Percentiles rank a stretch among this genome's conserved stretches.
These are phyloP conservation scores for Argyrosomus regius DNA, from an alignment of 2,797 vertebrate genomes.

Conservation along the genomic window DNA sequence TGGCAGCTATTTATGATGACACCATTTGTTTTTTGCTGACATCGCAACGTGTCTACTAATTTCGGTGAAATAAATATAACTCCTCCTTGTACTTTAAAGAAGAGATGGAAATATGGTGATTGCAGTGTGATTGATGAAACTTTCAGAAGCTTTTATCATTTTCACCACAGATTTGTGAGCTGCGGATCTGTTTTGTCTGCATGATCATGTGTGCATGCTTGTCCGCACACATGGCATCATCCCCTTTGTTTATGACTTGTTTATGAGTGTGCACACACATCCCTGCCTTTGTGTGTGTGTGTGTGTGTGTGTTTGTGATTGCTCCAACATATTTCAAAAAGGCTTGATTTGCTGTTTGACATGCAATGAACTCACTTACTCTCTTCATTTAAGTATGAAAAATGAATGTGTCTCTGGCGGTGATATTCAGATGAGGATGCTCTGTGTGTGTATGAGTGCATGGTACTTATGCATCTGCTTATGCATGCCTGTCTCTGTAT, in stretches of 20 bases:
- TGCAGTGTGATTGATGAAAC: constrained; percentile 22
- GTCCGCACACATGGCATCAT: constrained; percentile 14
- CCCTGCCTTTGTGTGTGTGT: background rate
- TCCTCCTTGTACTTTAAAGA: background rate
- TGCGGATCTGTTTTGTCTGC: constrained; percentile 5
- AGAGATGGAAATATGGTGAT: background rate
- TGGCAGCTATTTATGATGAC: background rate
- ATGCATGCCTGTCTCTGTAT: constrained; percentile 21
- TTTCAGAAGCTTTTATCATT: constrained; percentile 23
- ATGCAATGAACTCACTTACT: constrained; percentile 21
- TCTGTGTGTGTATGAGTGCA: background rate
- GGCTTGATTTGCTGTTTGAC: constrained; percentile 10
- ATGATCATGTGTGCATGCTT: constrained; percentile 7
- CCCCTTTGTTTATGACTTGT: background rate
- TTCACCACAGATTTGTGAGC: background rate
- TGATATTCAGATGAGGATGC: constrained; percentile 38
- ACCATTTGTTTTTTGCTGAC: background rate
- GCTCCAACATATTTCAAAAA: constrained; percentile 2
- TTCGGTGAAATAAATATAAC: background rate
- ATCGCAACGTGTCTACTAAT: background rate
- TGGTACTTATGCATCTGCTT: constrained; percentile 6
- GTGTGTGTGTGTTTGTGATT: background rate
- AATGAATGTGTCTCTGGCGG: constrained; percentile 32
- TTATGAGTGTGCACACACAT: background rate
- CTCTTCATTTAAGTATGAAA: constrained; percentile 46